These are phyloP conservation scores for Rhombomys opimus DNA, from an alignment of 2,113 vertebrate genomes.

Conservation along the genomic window DNA sequence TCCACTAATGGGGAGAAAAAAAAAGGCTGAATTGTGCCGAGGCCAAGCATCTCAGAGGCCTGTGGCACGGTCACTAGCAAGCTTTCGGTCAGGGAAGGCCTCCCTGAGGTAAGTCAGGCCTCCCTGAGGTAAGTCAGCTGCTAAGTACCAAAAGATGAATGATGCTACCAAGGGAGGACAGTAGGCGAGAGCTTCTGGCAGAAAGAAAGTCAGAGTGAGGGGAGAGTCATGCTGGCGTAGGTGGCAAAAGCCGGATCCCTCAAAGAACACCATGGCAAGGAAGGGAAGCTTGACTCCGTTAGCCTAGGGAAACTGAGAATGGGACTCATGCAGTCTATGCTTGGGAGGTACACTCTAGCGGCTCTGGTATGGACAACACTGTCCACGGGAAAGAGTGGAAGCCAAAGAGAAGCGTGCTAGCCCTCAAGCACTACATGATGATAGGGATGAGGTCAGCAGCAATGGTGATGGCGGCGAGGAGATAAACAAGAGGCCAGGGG, in stretches of 20 bases:
- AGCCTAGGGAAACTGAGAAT: not conserved
- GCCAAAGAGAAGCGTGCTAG: not conserved
- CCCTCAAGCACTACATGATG: not conserved
- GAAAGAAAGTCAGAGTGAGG: not conserved
- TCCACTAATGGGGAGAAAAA: not conserved
- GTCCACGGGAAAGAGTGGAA: not conserved
- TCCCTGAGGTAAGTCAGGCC: not conserved
- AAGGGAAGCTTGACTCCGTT: not conserved
- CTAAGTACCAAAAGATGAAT: not conserved
- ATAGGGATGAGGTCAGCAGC: not conserved
- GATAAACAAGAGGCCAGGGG: rapidly evolving
- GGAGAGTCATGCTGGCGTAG: not conserved
- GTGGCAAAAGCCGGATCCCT: not conserved
- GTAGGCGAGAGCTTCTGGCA: too few relatives aligned
- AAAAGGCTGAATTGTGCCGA: rapidly evolving
- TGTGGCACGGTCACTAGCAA: not conserved
- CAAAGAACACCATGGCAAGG: not conserved
- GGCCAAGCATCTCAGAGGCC: not conserved
- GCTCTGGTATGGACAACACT: not conserved
- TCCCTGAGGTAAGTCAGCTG: not conserved
- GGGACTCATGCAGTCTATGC: not conserved
- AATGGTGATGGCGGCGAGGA: not conserved
- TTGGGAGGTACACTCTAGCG: not conserved
- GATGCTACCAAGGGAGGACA: too few relatives aligned
- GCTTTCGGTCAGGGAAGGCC: not conserved